Percentiles rank a stretch among this genome's conserved stretches.
Conservation (phyloP, 2,888 invertebrate species). For the Aelia acuminata region DNA sequence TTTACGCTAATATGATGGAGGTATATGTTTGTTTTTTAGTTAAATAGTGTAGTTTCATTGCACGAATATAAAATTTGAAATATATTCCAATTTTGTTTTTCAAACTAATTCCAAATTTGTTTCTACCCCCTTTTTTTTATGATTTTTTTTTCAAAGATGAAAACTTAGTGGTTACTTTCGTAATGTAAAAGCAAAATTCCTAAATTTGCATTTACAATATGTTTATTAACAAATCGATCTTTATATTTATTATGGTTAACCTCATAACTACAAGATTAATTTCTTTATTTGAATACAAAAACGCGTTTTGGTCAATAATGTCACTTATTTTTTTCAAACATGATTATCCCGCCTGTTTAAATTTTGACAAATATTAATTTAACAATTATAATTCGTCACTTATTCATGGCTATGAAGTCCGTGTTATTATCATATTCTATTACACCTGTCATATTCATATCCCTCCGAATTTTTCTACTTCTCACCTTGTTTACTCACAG, state of each 20-base stretch:
- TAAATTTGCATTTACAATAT: background rate
- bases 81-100: background rate
- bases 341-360: background rate
- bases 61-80: background rate
- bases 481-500: background rate
- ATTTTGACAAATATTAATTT: background rate
- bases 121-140: too few relatives aligned
- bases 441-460: too few relatives aligned
- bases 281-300: too few relatives aligned
- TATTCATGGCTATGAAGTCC: too few relatives aligned
- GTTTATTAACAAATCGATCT: background rate
- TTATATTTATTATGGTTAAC: background rate
- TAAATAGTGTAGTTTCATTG: background rate
- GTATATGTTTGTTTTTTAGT: slow-evolving; percentile 20
- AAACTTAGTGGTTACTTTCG: background rate
- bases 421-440: too few relatives aligned
- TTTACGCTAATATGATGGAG: slow-evolving; percentile 23
- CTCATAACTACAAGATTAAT: too few relatives aligned
- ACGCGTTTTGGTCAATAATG: background rate
- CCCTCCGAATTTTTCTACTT: background rate
- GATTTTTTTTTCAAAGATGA: background rate
- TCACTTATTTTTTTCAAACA: background rate
- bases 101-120: background rate
- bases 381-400: background rate
- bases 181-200: background rate